A percentile compares a stretch with the other conserved stretches of the same genome.
Evolutionary conservation across 2,888 invertebrate genomes (phyloP).

Genomic region (Steinernema carpocapsae): DNA sequence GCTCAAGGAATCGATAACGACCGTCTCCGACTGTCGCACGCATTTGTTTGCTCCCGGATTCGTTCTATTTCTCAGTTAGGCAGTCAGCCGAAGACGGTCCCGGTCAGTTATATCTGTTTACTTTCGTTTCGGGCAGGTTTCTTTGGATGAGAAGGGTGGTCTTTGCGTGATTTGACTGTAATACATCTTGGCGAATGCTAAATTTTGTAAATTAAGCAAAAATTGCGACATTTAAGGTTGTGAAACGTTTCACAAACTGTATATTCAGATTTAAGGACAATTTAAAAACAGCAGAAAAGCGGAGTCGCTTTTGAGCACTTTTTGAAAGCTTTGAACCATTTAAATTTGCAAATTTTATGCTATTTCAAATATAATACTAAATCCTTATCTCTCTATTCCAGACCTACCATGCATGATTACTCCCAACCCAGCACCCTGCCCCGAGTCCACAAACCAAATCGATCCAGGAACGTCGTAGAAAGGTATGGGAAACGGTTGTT

Average conservation of each 20-base stretch:
- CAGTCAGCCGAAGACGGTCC: background rate
- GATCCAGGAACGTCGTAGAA: background rate
- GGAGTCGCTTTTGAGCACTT: too few species aligned
- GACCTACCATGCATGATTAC: too few species aligned
- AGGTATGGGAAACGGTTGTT: background rate
- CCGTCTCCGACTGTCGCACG: background rate
- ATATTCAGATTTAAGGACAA: too few species aligned
- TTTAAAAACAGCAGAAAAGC: too few species aligned
- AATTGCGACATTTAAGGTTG: background rate
- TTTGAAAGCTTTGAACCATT: background rate
- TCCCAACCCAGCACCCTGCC: constrained; percentile 6
- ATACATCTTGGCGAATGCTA: background rate
- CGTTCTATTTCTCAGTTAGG: background rate
- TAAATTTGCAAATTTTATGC: background rate
- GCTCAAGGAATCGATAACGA: background rate
- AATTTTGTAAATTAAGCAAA: too few species aligned
- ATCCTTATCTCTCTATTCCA: too few species aligned
- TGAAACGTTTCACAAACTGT: too few species aligned
- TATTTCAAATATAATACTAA: too few species aligned
- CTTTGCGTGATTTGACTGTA: background rate
- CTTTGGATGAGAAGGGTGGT: background rate
- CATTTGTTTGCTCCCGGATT: constrained; percentile 19
- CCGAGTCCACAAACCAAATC: background rate
- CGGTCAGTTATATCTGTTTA: background rate
- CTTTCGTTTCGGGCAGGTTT: background rate